These are phyloP conservation scores for Eulemur rubriventer DNA, from an alignment of 2,797 vertebrate species.

Conservation along the genomic window DNA sequence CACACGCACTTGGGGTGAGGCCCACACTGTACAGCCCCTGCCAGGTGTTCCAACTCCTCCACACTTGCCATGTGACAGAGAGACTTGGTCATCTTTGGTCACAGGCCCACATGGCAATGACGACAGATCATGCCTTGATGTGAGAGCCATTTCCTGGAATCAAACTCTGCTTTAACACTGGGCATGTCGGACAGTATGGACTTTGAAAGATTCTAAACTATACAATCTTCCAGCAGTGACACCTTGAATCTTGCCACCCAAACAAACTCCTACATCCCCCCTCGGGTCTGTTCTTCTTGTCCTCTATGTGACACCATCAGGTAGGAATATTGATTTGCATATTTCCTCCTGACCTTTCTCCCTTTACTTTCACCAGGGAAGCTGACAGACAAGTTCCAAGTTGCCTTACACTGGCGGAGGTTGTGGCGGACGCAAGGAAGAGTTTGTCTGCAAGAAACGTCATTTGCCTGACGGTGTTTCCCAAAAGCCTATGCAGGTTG, in stretches of 20 bases:
- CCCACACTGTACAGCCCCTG: background rate
- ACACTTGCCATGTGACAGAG: background rate
- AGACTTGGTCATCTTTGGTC: background rate
- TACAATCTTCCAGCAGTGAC: background rate
- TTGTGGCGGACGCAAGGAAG: background rate
- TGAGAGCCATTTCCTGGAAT: background rate
- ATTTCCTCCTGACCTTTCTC: background rate
- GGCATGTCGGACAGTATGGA: background rate
- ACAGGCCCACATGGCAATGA: background rate
- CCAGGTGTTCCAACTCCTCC: background rate
- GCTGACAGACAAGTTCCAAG: background rate
- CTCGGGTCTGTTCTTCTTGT: background rate
- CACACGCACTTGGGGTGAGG: background rate
- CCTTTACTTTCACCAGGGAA: background rate
- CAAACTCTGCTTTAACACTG: background rate
- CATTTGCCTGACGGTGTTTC: background rate
- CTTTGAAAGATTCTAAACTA: background rate
- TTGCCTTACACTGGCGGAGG: background rate
- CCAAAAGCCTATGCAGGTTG: background rate
- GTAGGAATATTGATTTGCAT: background rate
- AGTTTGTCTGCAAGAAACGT: background rate
- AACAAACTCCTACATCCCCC: background rate
- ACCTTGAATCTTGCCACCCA: background rate
- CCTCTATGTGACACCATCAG: background rate
- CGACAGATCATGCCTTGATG: background rate